Conservation (phyloP, 2,888 invertebrate species). For the Esperia sulphurella region DNA sequence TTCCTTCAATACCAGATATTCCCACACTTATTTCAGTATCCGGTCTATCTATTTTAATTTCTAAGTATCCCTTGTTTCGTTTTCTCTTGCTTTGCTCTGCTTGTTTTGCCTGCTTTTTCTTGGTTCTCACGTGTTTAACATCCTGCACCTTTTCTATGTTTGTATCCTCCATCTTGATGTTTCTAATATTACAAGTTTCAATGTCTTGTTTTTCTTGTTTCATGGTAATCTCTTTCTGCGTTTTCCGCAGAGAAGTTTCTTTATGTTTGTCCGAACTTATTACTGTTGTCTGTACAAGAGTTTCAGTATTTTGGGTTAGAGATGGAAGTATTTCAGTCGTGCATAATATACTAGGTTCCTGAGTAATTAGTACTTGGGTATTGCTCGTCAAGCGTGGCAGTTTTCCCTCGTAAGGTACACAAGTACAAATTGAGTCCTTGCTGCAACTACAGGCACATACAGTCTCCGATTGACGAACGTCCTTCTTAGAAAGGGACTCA, state of each 20-base stretch:
- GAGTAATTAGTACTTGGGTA: background rate
- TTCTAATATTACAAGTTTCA: too few relatives aligned
- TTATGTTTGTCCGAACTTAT: background rate
- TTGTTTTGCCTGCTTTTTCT: background rate
- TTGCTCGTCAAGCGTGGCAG: background rate
- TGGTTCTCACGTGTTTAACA: background rate
- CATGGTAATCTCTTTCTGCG: background rate
- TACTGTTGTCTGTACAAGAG: background rate
- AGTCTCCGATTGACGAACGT: background rate
- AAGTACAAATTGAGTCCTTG: background rate
- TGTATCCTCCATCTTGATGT: background rate
- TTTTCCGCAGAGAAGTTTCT: background rate
- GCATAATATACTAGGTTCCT: too few relatives aligned
- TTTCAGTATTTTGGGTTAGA: background rate
- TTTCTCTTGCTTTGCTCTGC: slow-evolving; percentile 7
- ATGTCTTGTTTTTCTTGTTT: too few relatives aligned
- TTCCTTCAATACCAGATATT: slow-evolving; percentile 17
- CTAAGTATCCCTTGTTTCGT: slow-evolving; percentile 21
- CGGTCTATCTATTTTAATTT: slow-evolving; percentile 40
- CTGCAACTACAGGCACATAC: background rate
- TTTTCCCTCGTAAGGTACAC: background rate
- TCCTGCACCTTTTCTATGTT: background rate
- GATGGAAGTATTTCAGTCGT: background rate
- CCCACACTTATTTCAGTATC: slow-evolving; percentile 24
- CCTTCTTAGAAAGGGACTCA: background rate